Evolutionary conservation across 2,113 vertebrate genomes (phyloP).

Genomic region (Felis chaus): DNA sequence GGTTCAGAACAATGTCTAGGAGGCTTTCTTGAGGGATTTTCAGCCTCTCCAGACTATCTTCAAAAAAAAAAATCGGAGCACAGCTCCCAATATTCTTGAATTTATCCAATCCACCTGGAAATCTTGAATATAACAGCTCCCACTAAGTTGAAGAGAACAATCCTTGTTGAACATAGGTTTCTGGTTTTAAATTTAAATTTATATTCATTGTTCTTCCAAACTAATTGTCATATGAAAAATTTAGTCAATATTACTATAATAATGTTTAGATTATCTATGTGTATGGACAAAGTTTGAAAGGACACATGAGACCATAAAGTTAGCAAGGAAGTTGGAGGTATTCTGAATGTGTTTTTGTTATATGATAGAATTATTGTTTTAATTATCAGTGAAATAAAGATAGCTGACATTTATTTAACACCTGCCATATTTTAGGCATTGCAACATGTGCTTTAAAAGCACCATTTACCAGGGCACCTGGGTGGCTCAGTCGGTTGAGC

Average conservation of each 20-base stretch:
- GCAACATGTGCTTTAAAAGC: not conserved
- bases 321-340: not conserved
- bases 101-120: not conserved
- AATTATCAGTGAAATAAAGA: not conserved
- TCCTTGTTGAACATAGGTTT: not conserved
- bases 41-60: not conserved
- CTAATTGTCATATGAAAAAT: not conserved
- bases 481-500: too few species aligned
- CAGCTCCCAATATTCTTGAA: not conserved
- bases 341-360: not conserved
- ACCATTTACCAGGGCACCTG: not conserved
- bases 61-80: not conserved
- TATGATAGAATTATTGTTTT: not conserved
- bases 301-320: not conserved
- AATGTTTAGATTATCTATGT: not conserved
- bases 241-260: not conserved
- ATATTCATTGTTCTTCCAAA: not conserved
- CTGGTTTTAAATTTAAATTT: not conserved
- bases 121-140: not conserved
- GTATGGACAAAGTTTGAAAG: not conserved
- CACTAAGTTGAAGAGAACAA: not conserved
- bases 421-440: not conserved
- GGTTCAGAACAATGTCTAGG: not conserved
- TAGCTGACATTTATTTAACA: not conserved
- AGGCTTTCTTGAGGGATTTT: not conserved